These are phyloP conservation scores for Anoura caudifer DNA, from an alignment of 2,113 vertebrate genomes.

Conservation along the genomic window DNA sequence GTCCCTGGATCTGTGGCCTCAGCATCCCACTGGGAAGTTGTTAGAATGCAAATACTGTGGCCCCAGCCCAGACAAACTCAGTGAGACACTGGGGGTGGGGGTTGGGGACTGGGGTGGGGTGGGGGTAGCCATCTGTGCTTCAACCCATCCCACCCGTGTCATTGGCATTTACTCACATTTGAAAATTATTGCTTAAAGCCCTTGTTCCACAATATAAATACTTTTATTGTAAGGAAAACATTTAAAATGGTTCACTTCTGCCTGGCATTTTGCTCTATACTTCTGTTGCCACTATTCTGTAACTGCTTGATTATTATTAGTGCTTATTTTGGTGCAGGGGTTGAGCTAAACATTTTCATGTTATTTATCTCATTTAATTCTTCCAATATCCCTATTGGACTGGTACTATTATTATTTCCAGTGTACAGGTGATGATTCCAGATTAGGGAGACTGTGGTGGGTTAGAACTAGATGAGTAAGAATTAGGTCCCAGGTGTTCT, in stretches of 20 bases:
- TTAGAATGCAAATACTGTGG: not conserved
- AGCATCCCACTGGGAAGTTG: not conserved
- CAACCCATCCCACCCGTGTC: not conserved
- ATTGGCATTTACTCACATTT: not conserved
- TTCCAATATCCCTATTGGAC: not conserved
- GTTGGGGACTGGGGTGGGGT: too few relatives aligned
- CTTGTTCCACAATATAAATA: not conserved
- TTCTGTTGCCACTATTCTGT: not conserved
- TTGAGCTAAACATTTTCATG: not conserved
- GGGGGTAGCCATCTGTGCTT: rapidly evolving
- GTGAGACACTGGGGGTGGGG: not conserved
- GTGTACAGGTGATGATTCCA: not conserved
- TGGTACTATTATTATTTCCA: not conserved
- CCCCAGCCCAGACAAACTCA: too few relatives aligned
- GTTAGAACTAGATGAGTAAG: not conserved
- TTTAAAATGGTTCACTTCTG: not conserved
- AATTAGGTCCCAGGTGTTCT: not conserved
- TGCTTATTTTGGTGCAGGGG: not conserved
- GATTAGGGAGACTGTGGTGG: not conserved
- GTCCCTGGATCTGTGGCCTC: not conserved
- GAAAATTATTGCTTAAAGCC: not conserved
- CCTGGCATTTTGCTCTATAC: not conserved
- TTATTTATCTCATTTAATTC: not conserved
- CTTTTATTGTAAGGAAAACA: not conserved
- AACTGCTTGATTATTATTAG: not conserved